Evolutionary conservation across 1,140 invertebrate genomes (phyloP), one percentile per base, ranked within the genome.

Genomic region (Scaptomyza montana): DNA sequence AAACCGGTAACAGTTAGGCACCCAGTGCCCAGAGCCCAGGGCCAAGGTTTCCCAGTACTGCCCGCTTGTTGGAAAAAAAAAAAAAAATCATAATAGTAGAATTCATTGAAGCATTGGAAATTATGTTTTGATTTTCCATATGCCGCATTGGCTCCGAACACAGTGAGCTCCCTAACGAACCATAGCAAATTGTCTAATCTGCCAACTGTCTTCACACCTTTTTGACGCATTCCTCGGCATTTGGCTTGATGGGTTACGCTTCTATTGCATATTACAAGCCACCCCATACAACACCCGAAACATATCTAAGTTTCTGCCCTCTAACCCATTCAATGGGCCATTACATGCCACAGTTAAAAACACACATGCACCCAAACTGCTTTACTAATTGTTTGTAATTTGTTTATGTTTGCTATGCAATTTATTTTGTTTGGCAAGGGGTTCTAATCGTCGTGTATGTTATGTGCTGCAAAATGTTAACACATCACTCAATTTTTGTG

Each of bases 331-430:
- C 82, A 78, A 78, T 61, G 63, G 63, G 47, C 68, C 59, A 74
- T 74, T 74, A 69, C 59, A 74, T 54, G 64, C 45, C 65, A 55
- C 70, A 60, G 19, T n/a, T 25, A 67, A 65, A 45, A 60, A 80
- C 70, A 71, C 50, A 66, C 5, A 49, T 12, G 9, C n/a, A 41
- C 39, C 28, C 47, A 50, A 73, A 59, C 39, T 55, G 43, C 45
- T 70, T 82, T 78, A 86, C 82, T 86, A 87, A 86, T 86, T 86
- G 74, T 56, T 68, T 82, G 81, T 87, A 86, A 86, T 86, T 86
- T 86, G 82, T 86, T 86, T 86, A 87, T 76, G 78, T 81, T 81
- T 87, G 73, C 78, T 55, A 81, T 73, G 75, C 78, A 87, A 87
- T 86, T 86, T 86, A 66, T 82, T 87, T 49, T 49, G 47, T 45